Conservation (phyloP, 2,113 vertebrate species). For the Erythrocercus mccallii region DNA sequence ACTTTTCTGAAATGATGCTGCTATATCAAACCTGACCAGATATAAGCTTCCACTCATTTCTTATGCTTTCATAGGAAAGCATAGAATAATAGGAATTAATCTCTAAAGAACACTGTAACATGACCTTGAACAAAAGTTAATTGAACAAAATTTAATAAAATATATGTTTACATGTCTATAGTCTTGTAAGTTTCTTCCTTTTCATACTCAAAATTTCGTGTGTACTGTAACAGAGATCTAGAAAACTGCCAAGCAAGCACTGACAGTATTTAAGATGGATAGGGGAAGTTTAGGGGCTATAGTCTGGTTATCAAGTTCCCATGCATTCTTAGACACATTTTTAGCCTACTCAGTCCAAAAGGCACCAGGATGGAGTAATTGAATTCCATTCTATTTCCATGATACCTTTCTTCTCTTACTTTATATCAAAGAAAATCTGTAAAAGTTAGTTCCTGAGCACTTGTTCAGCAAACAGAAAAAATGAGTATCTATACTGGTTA, state of each 20-base stretch:
- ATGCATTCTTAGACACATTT: background rate
- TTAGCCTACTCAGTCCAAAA: background rate
- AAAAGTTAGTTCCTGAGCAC: background rate
- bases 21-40: background rate
- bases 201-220: background rate
- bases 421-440: background rate
- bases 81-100: background rate
- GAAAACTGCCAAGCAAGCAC: background rate
- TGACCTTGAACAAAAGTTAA: background rate
- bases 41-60: background rate
- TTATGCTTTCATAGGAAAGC: background rate
- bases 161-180: background rate
- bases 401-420: background rate
- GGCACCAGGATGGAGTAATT: background rate
- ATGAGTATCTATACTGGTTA: accelerated
- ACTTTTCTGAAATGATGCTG: background rate
- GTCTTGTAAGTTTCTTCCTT: background rate
- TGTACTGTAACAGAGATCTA: background rate
- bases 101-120: background rate
- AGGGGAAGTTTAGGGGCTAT: background rate
- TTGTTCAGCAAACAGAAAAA: background rate
- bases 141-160: background rate
- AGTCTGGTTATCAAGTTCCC: background rate
- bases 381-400: background rate
- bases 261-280: background rate